Percentiles rank a stretch among this genome's conserved stretches.
Evolutionary conservation across 1,140 invertebrate genomes (phyloP).

Genomic region (Ceratitis capitata): DNA sequence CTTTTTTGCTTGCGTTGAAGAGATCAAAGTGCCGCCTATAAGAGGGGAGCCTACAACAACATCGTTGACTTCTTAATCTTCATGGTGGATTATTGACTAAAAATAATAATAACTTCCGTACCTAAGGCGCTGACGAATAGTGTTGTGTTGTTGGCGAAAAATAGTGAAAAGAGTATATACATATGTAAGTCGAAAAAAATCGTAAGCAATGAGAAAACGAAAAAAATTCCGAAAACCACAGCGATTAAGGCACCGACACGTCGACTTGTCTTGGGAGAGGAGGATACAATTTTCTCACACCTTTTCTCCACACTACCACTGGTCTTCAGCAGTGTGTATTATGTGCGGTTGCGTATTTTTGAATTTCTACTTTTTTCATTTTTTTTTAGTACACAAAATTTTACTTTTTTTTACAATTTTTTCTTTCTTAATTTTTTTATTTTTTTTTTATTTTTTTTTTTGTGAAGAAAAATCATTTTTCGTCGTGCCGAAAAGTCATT

Average conservation of each 20-base stretch:
- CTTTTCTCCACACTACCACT: conserved; percentile 20
- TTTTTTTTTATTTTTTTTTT: not conserved
- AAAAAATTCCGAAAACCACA: not conserved
- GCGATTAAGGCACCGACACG: conserved; percentile 10
- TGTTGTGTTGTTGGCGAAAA: not conserved
- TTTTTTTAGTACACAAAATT: not conserved
- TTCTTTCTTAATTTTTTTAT: too few species aligned
- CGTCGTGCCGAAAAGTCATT: not conserved
- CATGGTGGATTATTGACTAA: conserved; percentile 26
- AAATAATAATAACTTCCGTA: conserved; percentile 35
- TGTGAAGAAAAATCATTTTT: not conserved
- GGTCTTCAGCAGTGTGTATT: conserved; percentile 25
- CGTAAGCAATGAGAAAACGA: not conserved
- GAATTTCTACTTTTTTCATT: not conserved
- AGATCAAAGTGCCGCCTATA: conserved; percentile 33
- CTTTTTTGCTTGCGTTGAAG: not conserved
- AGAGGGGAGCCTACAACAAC: not conserved
- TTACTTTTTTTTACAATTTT: too few species aligned
- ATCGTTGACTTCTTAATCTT: conserved; percentile 34
- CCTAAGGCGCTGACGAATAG: not conserved
- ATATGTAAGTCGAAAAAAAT: not conserved
- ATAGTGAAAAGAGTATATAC: not conserved
- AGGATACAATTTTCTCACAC: conserved; percentile 25
- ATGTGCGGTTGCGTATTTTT: not conserved
- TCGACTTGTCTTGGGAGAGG: not conserved